Conservation (phyloP, 2,888 invertebrate species). For the Drosophila nr. medialis region DNA sequence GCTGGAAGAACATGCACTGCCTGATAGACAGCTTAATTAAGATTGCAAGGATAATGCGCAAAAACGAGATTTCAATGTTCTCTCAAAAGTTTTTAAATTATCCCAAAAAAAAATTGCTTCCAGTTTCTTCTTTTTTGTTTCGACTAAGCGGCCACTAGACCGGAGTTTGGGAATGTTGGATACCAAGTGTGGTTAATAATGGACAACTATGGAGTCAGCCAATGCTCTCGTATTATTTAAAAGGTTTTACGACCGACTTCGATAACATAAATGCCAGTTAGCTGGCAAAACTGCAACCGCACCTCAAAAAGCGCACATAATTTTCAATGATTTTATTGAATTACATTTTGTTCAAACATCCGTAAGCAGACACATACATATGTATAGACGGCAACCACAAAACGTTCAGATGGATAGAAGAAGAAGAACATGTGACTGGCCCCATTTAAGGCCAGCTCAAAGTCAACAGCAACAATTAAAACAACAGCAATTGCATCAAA, state of each 20-base stretch:
- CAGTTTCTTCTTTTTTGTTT: neutral
- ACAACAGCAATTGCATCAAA: slow-evolving; percentile 7
- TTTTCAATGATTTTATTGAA: slow-evolving; percentile 51
- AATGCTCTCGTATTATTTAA: slow-evolving; percentile 4
- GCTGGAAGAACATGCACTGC: slow-evolving; percentile 12
- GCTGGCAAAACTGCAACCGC: slow-evolving; percentile 1
- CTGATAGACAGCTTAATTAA: slow-evolving; percentile 66
- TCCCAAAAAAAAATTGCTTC: neutral
- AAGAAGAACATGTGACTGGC: neutral
- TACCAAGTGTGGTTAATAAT: slow-evolving; percentile 6
- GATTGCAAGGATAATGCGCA: slow-evolving; percentile 64
- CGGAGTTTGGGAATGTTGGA: neutral
- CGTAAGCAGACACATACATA: neutral
- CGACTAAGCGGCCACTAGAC: neutral
- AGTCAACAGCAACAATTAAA: slow-evolving; percentile 26
- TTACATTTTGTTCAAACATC: slow-evolving; percentile 42
- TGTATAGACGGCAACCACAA: neutral
- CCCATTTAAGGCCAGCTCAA: slow-evolving; percentile 20
- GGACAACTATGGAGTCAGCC: neutral
- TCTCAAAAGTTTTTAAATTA: slow-evolving; percentile 16
- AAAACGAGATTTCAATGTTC: slow-evolving; percentile 23
- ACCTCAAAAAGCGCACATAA: slow-evolving; percentile 24
- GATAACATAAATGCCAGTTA: slow-evolving; percentile 17
- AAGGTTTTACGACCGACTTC: neutral
- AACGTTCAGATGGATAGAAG: neutral